These are phyloP conservation scores for Temnothorax nylanderi DNA, from an alignment of 1,140 invertebrate species.

Conservation along the genomic window DNA sequence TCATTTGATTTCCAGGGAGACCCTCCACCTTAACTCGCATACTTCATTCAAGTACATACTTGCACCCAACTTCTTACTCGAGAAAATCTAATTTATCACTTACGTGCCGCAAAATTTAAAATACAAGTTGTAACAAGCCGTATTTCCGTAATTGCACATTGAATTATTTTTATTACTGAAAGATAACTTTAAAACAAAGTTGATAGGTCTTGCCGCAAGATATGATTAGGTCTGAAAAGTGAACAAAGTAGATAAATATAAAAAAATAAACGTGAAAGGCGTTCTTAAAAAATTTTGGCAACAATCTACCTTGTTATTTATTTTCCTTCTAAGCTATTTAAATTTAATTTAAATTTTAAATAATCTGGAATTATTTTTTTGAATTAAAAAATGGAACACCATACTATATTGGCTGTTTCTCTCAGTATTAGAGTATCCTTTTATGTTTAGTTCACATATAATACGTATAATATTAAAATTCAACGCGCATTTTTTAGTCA, in stretches of 20 bases:
- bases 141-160: neutral
- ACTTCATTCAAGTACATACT: slow-evolving; percentile 34
- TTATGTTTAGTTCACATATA: neutral
- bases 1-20: slow-evolving; percentile 45
- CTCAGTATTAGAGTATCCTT: too few species aligned
- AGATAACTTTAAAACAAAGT: neutral
- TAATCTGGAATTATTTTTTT: neutral
- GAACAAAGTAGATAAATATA: neutral
- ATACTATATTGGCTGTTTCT: neutral
- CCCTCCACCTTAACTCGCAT: slow-evolving; percentile 6
- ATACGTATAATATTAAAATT: neutral
- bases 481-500: neutral
- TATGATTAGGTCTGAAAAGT: neutral
- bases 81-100: slow-evolving; percentile 37
- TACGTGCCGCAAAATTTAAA: slow-evolving; percentile 26
- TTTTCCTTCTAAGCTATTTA: neutral
- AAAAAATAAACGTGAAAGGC: neutral
- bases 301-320: neutral
- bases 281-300: neutral
- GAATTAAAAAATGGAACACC: neutral
- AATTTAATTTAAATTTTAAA: neutral
- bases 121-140: neutral
- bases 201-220: neutral
- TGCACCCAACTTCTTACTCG: slow-evolving; percentile 38
- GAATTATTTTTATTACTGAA: neutral